Conservation (phyloP, 2,888 invertebrate species). For the Allophyes oxyacanthae region DNA sequence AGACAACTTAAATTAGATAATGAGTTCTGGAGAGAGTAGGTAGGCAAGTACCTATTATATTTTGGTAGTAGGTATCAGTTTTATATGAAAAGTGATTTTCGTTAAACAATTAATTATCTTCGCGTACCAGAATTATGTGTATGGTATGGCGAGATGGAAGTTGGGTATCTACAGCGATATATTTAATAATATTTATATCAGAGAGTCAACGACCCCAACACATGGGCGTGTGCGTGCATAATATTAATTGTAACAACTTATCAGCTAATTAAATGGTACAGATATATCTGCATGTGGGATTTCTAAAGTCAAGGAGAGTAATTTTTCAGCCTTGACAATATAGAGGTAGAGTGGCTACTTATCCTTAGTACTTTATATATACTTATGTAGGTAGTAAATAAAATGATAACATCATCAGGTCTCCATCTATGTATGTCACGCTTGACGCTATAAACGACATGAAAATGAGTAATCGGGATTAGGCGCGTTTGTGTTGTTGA, state of each 20-base stretch:
- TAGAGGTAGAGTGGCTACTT: conserved; percentile 7
- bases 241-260: conserved; percentile 53
- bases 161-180: conserved; percentile 58
- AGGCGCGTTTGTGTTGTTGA: conserved; percentile 84
- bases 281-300: conserved; percentile 14
- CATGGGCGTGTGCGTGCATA: conserved; percentile 70
- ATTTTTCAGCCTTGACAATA: conserved; percentile 4
- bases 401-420: conserved; percentile 26
- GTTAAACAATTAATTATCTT: conserved; percentile 30
- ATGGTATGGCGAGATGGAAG: conserved; percentile 55
- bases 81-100: not conserved
- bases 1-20: too few species aligned
- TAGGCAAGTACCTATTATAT: too few species aligned
- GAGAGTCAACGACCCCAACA: conserved; percentile 80
- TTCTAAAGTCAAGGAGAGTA: conserved; percentile 8
- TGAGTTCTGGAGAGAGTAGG: too few species aligned
- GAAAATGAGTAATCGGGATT: conserved; percentile 75
- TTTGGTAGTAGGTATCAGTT: too few species aligned
- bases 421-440: conserved; percentile 37
- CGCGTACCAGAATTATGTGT: conserved; percentile 28
- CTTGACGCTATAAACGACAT: conserved; percentile 59
- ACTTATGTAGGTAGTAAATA: conserved; percentile 4
- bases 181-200: conserved; percentile 83
- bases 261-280: conserved; percentile 46
- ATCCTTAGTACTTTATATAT: not conserved